phyloP scores from a whole-genome alignment of 2,797 vertebrate species.

The Phoeniculus purpureus region DNA sequence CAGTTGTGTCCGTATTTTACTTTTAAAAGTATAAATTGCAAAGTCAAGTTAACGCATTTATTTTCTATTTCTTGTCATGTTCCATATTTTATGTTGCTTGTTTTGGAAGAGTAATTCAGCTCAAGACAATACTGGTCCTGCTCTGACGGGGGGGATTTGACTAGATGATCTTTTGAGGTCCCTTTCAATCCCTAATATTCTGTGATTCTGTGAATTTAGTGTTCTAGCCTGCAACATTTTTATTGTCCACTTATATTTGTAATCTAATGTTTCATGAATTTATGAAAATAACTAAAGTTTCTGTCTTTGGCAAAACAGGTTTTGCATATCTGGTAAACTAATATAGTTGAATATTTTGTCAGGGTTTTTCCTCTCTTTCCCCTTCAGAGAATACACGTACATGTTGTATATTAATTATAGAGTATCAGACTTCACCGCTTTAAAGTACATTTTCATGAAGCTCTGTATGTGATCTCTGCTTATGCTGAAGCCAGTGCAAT shows the following conservation, averaged over 20 bases:
- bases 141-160: no score
- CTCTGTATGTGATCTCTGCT: neutral
- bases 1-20: neutral
- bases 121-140: neutral
- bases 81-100: neutral
- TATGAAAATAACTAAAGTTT: slow-evolving; percentile 1
- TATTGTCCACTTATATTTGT: neutral
- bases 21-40: neutral
- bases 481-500: neutral
- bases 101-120: slow-evolving; percentile 11
- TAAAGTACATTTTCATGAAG: neutral
- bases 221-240: neutral
- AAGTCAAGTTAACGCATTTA: neutral
- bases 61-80: neutral
- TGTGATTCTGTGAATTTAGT: neutral
- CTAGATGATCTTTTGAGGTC: no score
- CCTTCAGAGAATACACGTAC: neutral
- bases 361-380: neutral
- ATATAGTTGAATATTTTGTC: neutral
- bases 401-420: neutral
- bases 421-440: neutral
- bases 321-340: neutral
- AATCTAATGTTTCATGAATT: slow-evolving; percentile 11
- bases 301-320: neutral
- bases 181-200: no score